Percentiles rank a stretch among this genome's conserved stretches.
Evolutionary conservation across 2,113 vertebrate genomes (phyloP).

Genomic region (Capricornis sumatraensis): DNA sequence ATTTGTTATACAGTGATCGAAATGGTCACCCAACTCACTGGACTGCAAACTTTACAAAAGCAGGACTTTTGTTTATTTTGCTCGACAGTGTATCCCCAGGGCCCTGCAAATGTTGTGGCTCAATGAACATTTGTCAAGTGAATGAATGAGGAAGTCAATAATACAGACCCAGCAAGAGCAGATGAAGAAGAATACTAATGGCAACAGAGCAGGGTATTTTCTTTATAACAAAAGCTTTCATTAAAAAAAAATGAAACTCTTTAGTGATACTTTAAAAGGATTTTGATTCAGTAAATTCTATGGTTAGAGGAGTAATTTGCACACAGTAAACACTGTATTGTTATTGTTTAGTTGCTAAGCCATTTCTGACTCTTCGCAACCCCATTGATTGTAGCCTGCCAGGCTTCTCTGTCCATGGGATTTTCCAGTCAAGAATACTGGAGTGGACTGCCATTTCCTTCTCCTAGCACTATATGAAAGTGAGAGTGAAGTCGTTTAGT

Average conservation of each 20-base stretch:
- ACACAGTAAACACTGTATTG: neutral
- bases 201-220: neutral
- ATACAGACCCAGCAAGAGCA: neutral
- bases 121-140: neutral
- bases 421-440: neutral
- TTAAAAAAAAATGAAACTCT: neutral
- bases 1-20: neutral
- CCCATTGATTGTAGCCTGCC: neutral
- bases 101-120: neutral
- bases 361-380: neutral
- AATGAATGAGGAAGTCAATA: neutral
- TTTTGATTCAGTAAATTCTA: neutral
- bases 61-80: neutral
- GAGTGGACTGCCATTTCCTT: neutral
- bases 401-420: neutral
- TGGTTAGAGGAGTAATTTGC: neutral
- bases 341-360: neutral
- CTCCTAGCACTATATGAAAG: neutral
- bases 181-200: neutral
- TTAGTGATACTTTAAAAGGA: constrained; percentile 9
- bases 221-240: neutral
- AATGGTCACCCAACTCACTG: neutral
- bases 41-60: neutral
- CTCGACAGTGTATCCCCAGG: neutral
- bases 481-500: too few relatives aligned